These are phyloP conservation scores for Calephelis nemesis DNA, from an alignment of 1,140 invertebrate species.

Conservation along the genomic window DNA sequence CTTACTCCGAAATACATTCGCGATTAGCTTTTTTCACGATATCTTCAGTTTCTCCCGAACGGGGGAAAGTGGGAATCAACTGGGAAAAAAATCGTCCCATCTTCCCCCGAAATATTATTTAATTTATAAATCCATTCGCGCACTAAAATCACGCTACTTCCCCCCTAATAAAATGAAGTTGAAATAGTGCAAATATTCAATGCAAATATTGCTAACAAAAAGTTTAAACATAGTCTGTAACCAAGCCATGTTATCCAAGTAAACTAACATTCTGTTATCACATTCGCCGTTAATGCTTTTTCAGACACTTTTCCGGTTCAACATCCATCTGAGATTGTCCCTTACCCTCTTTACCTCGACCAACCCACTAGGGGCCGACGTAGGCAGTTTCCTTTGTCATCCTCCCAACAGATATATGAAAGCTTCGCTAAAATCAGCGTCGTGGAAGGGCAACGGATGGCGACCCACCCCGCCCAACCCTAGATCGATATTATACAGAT, in stretches of 20 bases:
- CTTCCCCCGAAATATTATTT: no score
- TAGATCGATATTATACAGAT: constrained; percentile 72
- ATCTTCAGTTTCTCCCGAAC: no score
- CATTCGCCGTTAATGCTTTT: constrained; percentile 9
- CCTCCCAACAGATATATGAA: constrained; percentile 69
- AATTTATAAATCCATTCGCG: no score
- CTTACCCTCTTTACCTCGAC: constrained; percentile 38
- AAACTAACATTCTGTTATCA: constrained; percentile 2
- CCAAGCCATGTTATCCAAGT: not conserved
- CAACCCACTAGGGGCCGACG: constrained; percentile 68
- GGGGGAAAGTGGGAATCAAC: no score
- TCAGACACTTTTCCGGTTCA: constrained; percentile 15
- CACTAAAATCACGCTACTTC: no score
- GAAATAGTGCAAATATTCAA: no score
- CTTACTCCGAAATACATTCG: no score
- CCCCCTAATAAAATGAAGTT: no score
- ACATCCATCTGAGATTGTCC: constrained; percentile 56
- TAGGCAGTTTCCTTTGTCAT: constrained; percentile 75
- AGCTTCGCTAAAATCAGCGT: constrained; percentile 54
- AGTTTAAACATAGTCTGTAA: not conserved
- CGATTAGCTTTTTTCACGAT: no score
- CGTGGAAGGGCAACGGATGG: constrained; percentile 58
- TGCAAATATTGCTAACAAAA: no score
- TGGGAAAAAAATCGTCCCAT: no score
- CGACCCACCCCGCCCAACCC: constrained; percentile 66